Base-by-base conservation (phyloP, 2,113 vertebrate species). In the Piliocolobus tephrosceles region DNA sequence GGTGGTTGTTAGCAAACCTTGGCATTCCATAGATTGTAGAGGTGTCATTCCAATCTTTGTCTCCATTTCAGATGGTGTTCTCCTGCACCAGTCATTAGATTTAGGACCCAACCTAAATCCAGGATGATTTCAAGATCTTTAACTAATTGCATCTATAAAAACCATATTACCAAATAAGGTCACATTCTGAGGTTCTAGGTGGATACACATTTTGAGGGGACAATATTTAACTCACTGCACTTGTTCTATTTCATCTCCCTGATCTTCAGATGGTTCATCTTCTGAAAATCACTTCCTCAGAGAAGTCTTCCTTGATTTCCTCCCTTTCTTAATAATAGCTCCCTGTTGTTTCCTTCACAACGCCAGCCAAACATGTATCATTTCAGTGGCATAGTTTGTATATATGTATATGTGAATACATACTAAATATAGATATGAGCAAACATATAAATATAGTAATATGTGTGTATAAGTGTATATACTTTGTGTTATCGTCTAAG, bases 221-320 rank as follows among this genome's bases (percentile, higher is more conserved):
- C 14, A 79, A 16, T 64, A 57, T 52, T 68, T 61, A 87, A 82
- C 13, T 11, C 10, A 27, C 27, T 93, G 43, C 2, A 68, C n/a
- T 50, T 55, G 20, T 79, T 8, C 0, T 73, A 76, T 52, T 57
- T 73, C 2, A 78, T 40, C 5, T 70, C 17, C 16, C 43, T 35
- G 12, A 47, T 61, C 27, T n/a, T 82, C n/a, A 79, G 9, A 50
- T 23, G 27, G 16, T n/a, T 85, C 22, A 93, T 76, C 66, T 90
- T 92, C 83, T 16, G 57, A 35, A 84, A 88, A 70, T 43, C 78
- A 73, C 16, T 91, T 84, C 72, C 57, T 92, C 45, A 68, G 16
- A 80, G 5, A 87, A 20, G 66, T 13, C 1, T 4, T 58, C 8
- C 23, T 80, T 85, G 30, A 40, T 4, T 13, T 92, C 25, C 47